Percentiles rank a stretch among this genome's conserved stretches.
Conservation (phyloP, 1,140 invertebrate genomes). For the Lycorma delicatula region DNA sequence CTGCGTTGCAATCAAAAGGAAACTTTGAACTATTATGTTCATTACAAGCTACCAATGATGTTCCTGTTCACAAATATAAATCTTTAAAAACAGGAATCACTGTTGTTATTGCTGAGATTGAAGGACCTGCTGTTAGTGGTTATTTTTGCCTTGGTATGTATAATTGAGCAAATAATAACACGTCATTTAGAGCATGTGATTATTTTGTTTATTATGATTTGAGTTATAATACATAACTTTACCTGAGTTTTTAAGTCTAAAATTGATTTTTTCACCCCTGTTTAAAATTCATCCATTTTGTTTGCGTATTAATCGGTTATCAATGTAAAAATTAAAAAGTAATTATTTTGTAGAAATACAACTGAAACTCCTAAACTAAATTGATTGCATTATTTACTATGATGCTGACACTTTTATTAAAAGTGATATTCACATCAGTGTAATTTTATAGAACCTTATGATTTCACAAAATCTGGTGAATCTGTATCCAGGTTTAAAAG, state of each 20-base stretch:
- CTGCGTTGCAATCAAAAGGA: conserved; percentile 27
- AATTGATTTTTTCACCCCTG: neutral
- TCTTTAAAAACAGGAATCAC: conserved; percentile 69
- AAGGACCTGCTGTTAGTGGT: conserved; percentile 77
- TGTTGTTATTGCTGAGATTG: conserved; percentile 71
- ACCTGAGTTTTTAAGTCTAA: neutral
- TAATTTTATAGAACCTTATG: too few relatives aligned
- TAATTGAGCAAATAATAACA: conserved; percentile 1
- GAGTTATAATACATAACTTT: neutral
- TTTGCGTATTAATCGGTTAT: too few relatives aligned
- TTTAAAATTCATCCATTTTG: too few relatives aligned
- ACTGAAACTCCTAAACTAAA: too few relatives aligned
- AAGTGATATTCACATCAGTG: too few relatives aligned
- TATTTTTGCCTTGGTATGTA: conserved; percentile 73
- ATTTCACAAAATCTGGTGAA: too few relatives aligned
- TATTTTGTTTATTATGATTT: neutral
- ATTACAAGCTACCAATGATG: conserved; percentile 53
- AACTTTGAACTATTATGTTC: conserved; percentile 52
- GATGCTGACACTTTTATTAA: too few relatives aligned
- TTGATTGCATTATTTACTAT: too few relatives aligned
- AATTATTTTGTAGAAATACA: too few relatives aligned
- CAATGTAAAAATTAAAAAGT: too few relatives aligned
- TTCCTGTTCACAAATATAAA: conserved; percentile 73
- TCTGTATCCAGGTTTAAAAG: too few relatives aligned
- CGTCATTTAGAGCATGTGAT: neutral